phyloP scores from a whole-genome alignment of 2,113 vertebrate genomes.

The Coptodon bakossiorum region DNA sequence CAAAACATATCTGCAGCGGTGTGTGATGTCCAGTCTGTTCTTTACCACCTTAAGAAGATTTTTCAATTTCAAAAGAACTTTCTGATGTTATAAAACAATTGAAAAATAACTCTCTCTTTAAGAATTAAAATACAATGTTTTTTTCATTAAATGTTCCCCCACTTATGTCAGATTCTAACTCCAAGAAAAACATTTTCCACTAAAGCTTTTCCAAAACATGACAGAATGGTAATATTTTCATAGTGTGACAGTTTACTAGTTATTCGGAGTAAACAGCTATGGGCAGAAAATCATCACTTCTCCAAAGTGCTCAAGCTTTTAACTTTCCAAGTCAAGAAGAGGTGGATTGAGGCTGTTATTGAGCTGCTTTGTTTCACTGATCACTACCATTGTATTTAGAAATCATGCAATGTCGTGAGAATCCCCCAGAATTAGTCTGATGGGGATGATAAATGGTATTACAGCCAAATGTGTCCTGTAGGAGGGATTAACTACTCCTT shows the following conservation, averaged over 20 bases:
- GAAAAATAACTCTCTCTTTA: accelerated
- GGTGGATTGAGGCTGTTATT: background rate
- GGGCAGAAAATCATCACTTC: background rate
- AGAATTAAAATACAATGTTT: background rate
- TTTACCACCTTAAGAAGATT: background rate
- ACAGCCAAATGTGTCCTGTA: constrained; percentile 7
- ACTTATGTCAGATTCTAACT: background rate
- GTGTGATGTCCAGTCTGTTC: accelerated
- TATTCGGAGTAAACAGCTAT: background rate
- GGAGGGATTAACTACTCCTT: constrained; percentile 21
- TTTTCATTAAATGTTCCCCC: background rate
- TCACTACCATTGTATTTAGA: background rate
- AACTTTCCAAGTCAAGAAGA: background rate
- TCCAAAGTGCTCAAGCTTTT: background rate
- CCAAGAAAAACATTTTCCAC: background rate
- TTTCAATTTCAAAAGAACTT: background rate
- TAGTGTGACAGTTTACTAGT: background rate
- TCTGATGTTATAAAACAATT: background rate
- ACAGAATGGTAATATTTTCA: background rate
- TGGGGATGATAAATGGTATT: constrained; percentile 9
- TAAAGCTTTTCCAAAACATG: background rate
- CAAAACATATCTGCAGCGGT: background rate
- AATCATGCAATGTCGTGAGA: background rate
- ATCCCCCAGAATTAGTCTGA: constrained; percentile 6
- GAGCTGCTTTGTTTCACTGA: background rate